These are phyloP conservation scores for Luperina testacea DNA, from an alignment of 2,888 invertebrate species.

Conservation along the genomic window DNA sequence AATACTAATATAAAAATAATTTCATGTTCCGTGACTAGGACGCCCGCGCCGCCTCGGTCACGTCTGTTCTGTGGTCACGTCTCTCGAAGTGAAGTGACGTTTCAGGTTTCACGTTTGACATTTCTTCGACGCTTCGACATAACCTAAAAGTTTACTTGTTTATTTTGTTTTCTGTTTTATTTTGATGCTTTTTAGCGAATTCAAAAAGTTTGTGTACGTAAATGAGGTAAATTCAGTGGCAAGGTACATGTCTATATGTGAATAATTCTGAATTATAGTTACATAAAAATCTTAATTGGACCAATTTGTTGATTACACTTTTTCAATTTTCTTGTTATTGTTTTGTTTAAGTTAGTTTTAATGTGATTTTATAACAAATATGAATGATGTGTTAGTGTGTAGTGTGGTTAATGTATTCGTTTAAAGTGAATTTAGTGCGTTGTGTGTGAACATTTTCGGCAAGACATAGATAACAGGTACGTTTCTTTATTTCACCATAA, in stretches of 20 bases:
- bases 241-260: background rate
- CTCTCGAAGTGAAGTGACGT: constrained; percentile 25
- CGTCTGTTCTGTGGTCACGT: too few species aligned
- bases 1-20: too few species aligned
- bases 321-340: constrained; percentile 7
- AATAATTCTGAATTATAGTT: constrained; percentile 19
- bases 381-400: background rate
- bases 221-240: background rate
- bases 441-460: background rate
- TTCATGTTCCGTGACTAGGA: too few species aligned
- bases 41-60: too few species aligned
- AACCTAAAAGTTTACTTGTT: constrained; percentile 69
- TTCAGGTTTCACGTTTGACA: constrained; percentile 62
- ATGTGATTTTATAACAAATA: constrained; percentile 9
- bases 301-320: constrained; percentile 23
- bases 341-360: background rate
- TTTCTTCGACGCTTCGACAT: constrained; percentile 71
- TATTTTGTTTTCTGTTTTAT: constrained; percentile 62
- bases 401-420: constrained; percentile 25
- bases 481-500: constrained; percentile 3
- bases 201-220: background rate
- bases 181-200: constrained; percentile 3
- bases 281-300: constrained; percentile 24
- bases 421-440: constrained; percentile 21
- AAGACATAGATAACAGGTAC: constrained; percentile 30